Percentiles rank a stretch among this genome's conserved stretches.
Evolutionary conservation across 2,113 vertebrate genomes (phyloP).

Genomic region (Chinchilla lanigera): DNA sequence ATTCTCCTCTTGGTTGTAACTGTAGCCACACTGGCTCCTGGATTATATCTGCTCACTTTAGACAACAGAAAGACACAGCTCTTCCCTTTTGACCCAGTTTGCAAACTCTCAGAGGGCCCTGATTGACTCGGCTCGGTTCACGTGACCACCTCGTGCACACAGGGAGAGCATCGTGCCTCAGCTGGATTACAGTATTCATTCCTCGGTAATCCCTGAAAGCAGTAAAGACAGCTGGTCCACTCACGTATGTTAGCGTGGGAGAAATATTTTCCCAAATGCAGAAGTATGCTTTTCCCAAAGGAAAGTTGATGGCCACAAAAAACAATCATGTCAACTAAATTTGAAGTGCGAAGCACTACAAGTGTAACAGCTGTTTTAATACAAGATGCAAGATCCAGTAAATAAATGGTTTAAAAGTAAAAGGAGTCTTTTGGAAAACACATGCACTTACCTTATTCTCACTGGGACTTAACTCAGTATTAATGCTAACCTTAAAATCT

Average conservation of each 20-base stretch:
- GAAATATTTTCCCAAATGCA: not conserved
- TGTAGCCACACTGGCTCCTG: not conserved
- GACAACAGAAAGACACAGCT: not conserved
- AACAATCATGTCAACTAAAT: not conserved
- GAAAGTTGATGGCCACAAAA: not conserved
- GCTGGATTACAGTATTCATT: not conserved
- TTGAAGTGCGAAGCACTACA: not conserved
- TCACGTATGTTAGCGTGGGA: not conserved
- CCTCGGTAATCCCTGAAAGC: not conserved
- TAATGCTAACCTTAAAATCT: not conserved
- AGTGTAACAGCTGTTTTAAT: not conserved
- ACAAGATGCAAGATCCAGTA: not conserved
- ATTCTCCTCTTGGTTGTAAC: not conserved
- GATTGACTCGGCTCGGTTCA: not conserved
- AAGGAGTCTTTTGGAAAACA: slow-evolving; percentile 18
- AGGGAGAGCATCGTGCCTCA: not conserved
- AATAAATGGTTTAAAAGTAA: not conserved
- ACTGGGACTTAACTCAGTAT: not conserved
- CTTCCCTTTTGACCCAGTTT: not conserved
- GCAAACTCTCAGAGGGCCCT: not conserved
- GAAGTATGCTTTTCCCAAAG: not conserved
- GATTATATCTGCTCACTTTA: not conserved
- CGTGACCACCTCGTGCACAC: not conserved
- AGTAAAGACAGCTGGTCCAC: not conserved
- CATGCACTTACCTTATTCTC: not conserved